Base-by-base conservation (phyloP, 2,797 vertebrate species). In the Halcyon smyrnensis region DNA sequence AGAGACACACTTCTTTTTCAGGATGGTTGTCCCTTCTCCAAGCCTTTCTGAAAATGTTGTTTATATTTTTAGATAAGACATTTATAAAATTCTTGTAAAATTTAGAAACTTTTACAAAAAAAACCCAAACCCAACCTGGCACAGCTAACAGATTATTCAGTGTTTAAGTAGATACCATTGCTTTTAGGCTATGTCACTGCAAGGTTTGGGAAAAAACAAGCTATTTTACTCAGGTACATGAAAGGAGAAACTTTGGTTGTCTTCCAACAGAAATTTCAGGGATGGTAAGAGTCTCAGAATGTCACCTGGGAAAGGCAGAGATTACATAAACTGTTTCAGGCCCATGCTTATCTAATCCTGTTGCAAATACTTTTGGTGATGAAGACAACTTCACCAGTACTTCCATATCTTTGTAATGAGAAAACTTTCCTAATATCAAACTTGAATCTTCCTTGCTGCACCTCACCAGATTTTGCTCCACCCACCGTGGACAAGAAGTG, bases 401-500 rank as follows among this genome's bases (percentile, higher is more conserved):
- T 81, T 88, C 19, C 13, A 25, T 14, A 54, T 10, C 6, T 30
- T 73, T 88, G 21, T 9, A 1, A 0, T 39, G 64, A 84, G 27
- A 88, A 56, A 32, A 4, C 5, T 71, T 64, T 62, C 16, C 7
- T 60, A 53, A 23, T 68, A 76, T 15, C 28, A 53, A 21, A 56
- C 60, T 45, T 68, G n/a, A 88, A 56, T 59, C 51, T 43, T 85
- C n/a, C 19, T 84, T 90, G 50, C 36, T 78, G 13, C 23, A 53
- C 16, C 48, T 91, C 41, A 51, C 1, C 19, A 67, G 37, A 54
- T 57, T 59, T 73, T 83, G 30, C 7, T 69, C 15, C 32, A 43
- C 24, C 7, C 15, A 14, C 15, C 0, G 1, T 1, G 5, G 25
- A 41, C 41, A 39, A 6, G 1, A 85, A 92, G 30, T 20, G 5